A percentile compares a stretch with the other conserved stretches of the same genome.
Conservation (phyloP, 2,797 vertebrate genomes). For the Lutra lutra region DNA sequence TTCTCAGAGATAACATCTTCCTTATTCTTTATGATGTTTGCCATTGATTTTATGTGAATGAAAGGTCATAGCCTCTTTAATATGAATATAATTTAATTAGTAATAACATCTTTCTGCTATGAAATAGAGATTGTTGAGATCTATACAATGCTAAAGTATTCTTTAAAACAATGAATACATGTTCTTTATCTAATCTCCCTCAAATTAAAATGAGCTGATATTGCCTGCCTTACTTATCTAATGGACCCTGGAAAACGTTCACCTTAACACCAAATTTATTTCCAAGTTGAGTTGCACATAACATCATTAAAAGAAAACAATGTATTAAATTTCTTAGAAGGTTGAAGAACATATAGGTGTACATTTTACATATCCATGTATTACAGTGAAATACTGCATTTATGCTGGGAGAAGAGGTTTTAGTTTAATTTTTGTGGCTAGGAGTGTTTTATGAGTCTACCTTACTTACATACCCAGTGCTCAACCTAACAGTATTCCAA, state of each 20-base stretch:
- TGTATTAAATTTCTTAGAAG: neutral
- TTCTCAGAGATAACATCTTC: neutral
- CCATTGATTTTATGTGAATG: constrained; percentile 8
- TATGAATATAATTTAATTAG: neutral
- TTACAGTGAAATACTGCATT: neutral
- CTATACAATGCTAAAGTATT: neutral
- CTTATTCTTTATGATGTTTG: neutral
- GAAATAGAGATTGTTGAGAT: neutral
- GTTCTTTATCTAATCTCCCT: neutral
- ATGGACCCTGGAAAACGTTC: neutral
- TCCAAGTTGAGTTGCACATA: neutral
- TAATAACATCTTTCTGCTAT: neutral
- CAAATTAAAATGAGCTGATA: neutral
- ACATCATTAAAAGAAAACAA: neutral
- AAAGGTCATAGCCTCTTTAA: neutral
- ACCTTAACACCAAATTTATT: neutral
- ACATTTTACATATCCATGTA: neutral
- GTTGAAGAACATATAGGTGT: neutral
- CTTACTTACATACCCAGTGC: neutral
- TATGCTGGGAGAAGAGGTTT: neutral
- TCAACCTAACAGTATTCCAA: neutral
- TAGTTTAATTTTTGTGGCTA: neutral
- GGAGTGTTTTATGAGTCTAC: no score
- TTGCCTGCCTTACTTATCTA: neutral
- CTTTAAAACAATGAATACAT: constrained; percentile 31